Percentiles rank a stretch among this genome's conserved stretches.
phyloP scores from a whole-genome alignment of 2,888 invertebrate genomes.

The Pandemis cinnamomeana region DNA sequence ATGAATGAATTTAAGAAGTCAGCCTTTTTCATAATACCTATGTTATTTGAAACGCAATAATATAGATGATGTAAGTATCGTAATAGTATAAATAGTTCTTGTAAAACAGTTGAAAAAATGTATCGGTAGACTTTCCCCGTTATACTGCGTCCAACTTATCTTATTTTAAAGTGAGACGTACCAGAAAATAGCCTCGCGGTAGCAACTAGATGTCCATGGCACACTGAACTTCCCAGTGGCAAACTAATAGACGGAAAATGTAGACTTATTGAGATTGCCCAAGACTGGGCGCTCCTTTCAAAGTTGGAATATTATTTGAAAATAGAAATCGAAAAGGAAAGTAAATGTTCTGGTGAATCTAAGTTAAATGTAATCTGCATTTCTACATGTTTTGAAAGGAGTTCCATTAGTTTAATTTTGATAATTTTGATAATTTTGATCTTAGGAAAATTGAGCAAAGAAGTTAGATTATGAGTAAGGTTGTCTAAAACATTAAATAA shows the following conservation, averaged over 20 bases:
- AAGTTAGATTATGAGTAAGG: too few relatives aligned
- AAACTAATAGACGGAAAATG: constrained; percentile 34
- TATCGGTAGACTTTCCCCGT: background rate
- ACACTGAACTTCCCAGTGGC: constrained; percentile 10
- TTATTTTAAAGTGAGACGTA: constrained; percentile 36
- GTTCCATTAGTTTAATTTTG: background rate
- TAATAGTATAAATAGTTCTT: too few relatives aligned
- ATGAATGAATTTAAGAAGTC: too few relatives aligned
- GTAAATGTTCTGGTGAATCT: background rate
- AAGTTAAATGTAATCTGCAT: background rate
- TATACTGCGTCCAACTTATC: constrained; percentile 15
- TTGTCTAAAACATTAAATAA: too few relatives aligned
- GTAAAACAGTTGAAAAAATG: background rate
- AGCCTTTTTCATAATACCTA: too few relatives aligned
- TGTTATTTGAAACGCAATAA: too few relatives aligned
- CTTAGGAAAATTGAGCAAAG: too few relatives aligned
- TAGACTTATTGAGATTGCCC: constrained; percentile 30
- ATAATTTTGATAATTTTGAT: too few relatives aligned
- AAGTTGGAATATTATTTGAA: background rate
- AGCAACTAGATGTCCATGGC: constrained; percentile 24
- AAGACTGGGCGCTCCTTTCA: background rate
- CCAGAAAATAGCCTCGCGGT: constrained; percentile 36
- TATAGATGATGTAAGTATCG: too few relatives aligned
- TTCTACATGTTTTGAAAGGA: background rate
- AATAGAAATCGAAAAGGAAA: background rate